These are phyloP conservation scores for Uropetala carovei DNA, from an alignment of 2,888 invertebrate genomes.

Conservation along the genomic window DNA sequence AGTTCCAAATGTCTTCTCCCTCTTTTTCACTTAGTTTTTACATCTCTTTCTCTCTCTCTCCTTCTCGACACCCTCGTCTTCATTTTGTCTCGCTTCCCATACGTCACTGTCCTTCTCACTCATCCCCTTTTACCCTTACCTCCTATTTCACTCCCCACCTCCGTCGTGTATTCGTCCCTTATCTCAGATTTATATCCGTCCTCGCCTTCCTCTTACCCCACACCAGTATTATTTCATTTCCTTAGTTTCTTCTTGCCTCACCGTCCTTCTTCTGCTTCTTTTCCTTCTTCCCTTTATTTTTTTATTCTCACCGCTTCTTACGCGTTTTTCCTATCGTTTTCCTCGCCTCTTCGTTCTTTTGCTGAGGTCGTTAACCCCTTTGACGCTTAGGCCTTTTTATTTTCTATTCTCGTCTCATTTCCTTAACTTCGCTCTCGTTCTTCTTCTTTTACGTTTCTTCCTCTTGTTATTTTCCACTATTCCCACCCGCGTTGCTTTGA, in stretches of 20 bases:
- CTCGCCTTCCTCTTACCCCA: not conserved
- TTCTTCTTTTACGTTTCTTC: not conserved
- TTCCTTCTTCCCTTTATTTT: not conserved
- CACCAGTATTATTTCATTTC: not conserved
- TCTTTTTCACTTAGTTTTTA: not conserved
- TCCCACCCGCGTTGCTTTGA: not conserved
- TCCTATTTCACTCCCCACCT: not conserved
- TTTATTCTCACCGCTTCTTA: not conserved
- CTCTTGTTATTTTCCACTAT: not conserved
- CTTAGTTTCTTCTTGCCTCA: not conserved
- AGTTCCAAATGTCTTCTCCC: not conserved
- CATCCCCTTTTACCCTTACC: not conserved
- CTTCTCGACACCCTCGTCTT: not conserved
- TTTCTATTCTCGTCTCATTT: slow-evolving; percentile 16
- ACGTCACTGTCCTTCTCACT: slow-evolving; percentile 5
- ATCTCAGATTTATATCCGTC: not conserved
- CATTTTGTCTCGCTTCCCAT: not conserved
- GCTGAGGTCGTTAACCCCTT: not conserved
- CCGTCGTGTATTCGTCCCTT: not conserved
- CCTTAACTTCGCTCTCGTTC: not conserved
- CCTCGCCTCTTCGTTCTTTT: not conserved
- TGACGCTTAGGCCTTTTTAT: not conserved
- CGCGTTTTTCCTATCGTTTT: not conserved
- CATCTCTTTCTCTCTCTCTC: not conserved
- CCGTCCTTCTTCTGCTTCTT: not conserved